Evolutionary conservation across 2,113 vertebrate genomes (phyloP).

Genomic region (Noturus placidus): DNA sequence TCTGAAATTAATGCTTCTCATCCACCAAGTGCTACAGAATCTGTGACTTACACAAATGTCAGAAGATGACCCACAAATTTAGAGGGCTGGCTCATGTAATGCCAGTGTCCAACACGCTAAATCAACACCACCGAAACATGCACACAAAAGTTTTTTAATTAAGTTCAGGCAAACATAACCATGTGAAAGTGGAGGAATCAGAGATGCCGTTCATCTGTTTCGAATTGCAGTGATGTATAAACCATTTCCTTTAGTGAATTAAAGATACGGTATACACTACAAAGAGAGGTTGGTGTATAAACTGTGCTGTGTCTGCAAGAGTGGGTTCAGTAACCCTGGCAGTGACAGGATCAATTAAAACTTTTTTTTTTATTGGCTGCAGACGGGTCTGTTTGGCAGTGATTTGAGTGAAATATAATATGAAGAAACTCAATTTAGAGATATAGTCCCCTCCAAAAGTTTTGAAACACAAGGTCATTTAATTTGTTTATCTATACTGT

Average conservation of each 20-base stretch:
- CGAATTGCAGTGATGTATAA: conserved; percentile 28
- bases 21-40: conserved; percentile 8
- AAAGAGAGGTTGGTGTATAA: background rate
- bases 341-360: background rate
- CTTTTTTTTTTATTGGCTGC: background rate
- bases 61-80: background rate
- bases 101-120: background rate
- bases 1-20: background rate
- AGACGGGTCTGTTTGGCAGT: background rate
- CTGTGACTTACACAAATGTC: background rate
- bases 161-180: background rate
- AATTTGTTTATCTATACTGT: background rate
- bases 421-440: background rate
- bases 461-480: background rate
- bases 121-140: background rate
- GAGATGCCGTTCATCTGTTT: conserved; percentile 37
- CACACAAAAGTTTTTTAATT: background rate
- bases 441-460: background rate
- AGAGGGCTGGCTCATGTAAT: conserved; percentile 3
- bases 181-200: conserved; percentile 20
- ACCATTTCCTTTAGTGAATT: conserved; percentile 11
- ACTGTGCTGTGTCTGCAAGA: background rate
- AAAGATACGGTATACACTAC: background rate
- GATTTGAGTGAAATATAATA: background rate
- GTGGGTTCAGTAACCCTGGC: background rate